Evolutionary conservation across 2,888 invertebrate species (phyloP).

Genomic region (Drosophila tripunctata): DNA sequence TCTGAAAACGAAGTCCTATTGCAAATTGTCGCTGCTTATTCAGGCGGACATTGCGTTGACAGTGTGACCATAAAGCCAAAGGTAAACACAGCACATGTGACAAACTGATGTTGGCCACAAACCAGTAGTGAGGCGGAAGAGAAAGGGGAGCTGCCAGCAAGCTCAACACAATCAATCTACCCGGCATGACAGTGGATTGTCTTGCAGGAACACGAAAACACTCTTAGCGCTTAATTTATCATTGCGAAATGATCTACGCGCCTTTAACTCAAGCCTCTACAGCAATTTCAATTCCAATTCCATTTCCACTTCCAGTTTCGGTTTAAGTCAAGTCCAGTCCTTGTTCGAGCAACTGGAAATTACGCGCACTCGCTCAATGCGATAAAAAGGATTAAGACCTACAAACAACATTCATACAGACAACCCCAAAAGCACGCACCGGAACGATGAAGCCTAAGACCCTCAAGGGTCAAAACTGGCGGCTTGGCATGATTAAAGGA

Average conservation of each 20-base stretch:
- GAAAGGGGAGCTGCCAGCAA: conserved; percentile 17
- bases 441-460: conserved; percentile 29
- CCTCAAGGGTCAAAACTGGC: conserved; percentile 61
- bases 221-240: conserved; percentile 84
- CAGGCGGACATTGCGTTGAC: conserved; percentile 71
- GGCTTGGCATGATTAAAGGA: conserved; percentile 65
- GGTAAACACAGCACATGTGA: conserved; percentile 47
- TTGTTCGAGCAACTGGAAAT: conserved; percentile 45
- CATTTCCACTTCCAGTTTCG: conserved; percentile 1
- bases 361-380: conserved; percentile 56
- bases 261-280: conserved; percentile 34
- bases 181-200: conserved; percentile 82
- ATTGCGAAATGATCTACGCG: conserved; percentile 81
- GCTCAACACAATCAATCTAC: conserved; percentile 82
- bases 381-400: conserved; percentile 81
- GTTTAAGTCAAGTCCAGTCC: conserved; percentile 21
- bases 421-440: conserved; percentile 23
- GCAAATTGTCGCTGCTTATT: conserved; percentile 66
- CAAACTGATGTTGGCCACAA: conserved; percentile 26
- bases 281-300: not conserved
- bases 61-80: conserved; percentile 61
- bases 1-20: conserved; percentile 63
- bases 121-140: not conserved
- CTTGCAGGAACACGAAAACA: conserved; percentile 83
- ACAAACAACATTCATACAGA: conserved; percentile 39